Percentiles rank a stretch among this genome's conserved stretches.
Conservation (phyloP, 2,113 vertebrate species). For the Scartelaos histophorus region DNA sequence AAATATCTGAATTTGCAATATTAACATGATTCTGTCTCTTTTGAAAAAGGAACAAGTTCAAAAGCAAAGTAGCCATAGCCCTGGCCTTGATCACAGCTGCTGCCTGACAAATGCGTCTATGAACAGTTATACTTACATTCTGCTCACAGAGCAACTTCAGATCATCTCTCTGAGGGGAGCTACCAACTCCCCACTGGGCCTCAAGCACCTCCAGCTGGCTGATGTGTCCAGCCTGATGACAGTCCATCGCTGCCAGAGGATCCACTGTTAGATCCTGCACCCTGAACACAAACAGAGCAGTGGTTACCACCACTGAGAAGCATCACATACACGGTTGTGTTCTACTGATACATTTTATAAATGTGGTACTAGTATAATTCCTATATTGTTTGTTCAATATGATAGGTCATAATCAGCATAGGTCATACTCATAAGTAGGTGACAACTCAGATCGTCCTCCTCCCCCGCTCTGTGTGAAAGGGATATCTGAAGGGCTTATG, state of each 20-base stretch:
- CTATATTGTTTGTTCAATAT: not conserved
- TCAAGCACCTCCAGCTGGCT: slow-evolving; percentile 93
- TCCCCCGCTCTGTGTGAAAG: slow-evolving; percentile 93
- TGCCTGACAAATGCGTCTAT: not conserved
- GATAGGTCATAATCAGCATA: slow-evolving; percentile 14
- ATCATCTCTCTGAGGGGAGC: slow-evolving; percentile 96
- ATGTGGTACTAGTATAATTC: not conserved
- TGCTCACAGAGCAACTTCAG: slow-evolving; percentile 98
- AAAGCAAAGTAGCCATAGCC: not conserved
- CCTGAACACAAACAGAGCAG: slow-evolving; percentile 65
- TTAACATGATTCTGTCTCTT: too few relatives aligned
- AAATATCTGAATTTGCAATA: too few relatives aligned
- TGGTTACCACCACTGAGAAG: not conserved
- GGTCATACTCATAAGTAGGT: slow-evolving; percentile 92
- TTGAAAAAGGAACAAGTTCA: too few relatives aligned
- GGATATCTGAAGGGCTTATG: slow-evolving; percentile 98
- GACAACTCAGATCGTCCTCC: slow-evolving; percentile 92
- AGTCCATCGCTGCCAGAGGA: slow-evolving; percentile 76
- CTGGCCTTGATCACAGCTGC: not conserved
- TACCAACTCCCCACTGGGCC: slow-evolving; percentile 95
- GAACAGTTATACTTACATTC: slow-evolving; percentile 82
- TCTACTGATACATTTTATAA: not conserved
- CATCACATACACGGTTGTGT: not conserved
- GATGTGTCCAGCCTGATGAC: slow-evolving; percentile 80
- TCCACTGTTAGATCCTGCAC: slow-evolving; percentile 88